Conservation (phyloP, 2,797 vertebrate genomes). For the Rhynchotus rufescens region DNA sequence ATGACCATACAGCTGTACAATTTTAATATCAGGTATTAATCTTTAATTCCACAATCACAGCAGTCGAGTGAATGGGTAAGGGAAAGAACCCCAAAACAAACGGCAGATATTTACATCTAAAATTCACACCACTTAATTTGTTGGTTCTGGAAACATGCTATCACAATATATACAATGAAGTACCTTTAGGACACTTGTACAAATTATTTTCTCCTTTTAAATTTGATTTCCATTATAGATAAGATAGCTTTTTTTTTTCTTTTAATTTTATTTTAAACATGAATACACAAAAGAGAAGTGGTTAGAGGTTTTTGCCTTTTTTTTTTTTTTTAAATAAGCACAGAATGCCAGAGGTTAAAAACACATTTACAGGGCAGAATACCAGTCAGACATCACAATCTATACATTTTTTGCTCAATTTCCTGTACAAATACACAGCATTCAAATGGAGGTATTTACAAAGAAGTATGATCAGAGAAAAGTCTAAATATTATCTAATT, state of each 20-base stretch:
- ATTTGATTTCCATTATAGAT: conserved; percentile 87
- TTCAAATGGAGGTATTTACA: conserved; percentile 92
- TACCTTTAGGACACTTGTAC: conserved; percentile 93
- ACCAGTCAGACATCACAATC: conserved; percentile 91
- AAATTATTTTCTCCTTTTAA: conserved; percentile 83
- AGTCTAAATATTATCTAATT: conserved; percentile 76
- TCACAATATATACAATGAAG: conserved; percentile 98
- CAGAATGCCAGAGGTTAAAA: conserved; percentile 88
- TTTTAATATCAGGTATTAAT: conserved; percentile 91
- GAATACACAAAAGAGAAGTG: conserved; percentile 89
- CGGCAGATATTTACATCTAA: conserved; percentile 94
- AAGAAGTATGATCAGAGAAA: conserved; percentile 82
- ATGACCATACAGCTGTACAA: conserved; percentile 81
- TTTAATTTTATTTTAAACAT: conserved; percentile 82
- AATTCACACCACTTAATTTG: conserved; percentile 88
- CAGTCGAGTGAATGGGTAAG: conserved; percentile 89
- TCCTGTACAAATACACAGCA: conserved; percentile 97
- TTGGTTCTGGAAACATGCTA: conserved; percentile 90
- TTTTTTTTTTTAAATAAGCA: conserved; percentile 83
- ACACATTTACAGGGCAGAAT: conserved; percentile 92
- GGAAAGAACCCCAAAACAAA: conserved; percentile 78
- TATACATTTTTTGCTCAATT: conserved; percentile 95
- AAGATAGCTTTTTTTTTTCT: conserved; percentile 76
- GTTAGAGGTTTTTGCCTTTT: conserved; percentile 79
- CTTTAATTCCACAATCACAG: conserved; percentile 97